Conservation (phyloP, 2,888 invertebrate genomes). For the Nezara viridula region DNA sequence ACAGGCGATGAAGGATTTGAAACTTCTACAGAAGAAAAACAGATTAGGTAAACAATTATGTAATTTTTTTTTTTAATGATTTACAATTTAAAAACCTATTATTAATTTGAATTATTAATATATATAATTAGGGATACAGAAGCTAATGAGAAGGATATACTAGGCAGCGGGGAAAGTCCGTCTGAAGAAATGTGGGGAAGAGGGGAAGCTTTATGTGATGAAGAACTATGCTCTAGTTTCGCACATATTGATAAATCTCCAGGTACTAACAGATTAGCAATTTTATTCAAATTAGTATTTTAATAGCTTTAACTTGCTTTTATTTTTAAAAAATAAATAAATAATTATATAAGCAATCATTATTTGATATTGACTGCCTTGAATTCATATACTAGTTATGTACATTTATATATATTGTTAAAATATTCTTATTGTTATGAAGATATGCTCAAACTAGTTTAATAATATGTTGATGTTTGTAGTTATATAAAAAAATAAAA, state of each 20-base stretch:
- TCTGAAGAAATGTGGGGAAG: constrained; percentile 74
- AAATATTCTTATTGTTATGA: too few relatives aligned
- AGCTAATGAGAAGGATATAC: constrained; percentile 64
- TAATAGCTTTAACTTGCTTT: neutral
- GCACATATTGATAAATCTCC: constrained; percentile 64
- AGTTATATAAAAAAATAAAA: too few relatives aligned
- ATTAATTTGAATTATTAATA: constrained; percentile 20
- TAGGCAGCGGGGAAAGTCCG: constrained; percentile 68
- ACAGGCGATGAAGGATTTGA: constrained; percentile 71
- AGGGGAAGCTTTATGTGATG: constrained; percentile 79
- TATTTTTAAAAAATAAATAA: neutral
- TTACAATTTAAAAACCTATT: neutral
- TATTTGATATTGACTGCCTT: neutral
- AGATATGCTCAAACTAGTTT: too few relatives aligned
- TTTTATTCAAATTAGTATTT: neutral
- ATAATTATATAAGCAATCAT: neutral
- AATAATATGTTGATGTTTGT: too few relatives aligned
- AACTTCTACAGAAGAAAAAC: constrained; percentile 77
- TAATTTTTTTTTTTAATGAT: neutral
- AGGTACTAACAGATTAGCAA: constrained; percentile 45
- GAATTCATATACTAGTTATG: too few relatives aligned
- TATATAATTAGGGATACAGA: constrained; percentile 63
- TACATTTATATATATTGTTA: too few relatives aligned
- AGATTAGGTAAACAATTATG: constrained; percentile 75
- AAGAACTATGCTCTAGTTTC: constrained; percentile 66